phyloP scores from a whole-genome alignment of 2,888 invertebrate species.

The Lycocerus yunnanus region DNA sequence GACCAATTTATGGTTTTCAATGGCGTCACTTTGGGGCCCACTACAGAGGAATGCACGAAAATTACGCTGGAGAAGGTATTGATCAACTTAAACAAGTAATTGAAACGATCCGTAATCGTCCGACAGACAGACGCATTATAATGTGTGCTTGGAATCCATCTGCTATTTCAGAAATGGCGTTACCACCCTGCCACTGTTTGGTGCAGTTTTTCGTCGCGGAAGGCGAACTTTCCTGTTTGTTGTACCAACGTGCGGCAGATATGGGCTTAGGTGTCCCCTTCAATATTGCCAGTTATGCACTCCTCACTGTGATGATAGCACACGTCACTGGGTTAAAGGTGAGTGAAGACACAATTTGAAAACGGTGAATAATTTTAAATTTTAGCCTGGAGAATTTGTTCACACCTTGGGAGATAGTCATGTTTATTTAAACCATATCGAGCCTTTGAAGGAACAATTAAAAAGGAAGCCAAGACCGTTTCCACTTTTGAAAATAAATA shows the following conservation, averaged over 20 bases:
- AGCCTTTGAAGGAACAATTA: slow-evolving; percentile 80
- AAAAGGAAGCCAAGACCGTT: slow-evolving; percentile 78
- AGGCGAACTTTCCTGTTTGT: slow-evolving; percentile 83
- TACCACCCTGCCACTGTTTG: slow-evolving; percentile 95
- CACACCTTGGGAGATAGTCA: slow-evolving; percentile 95
- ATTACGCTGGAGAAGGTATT: slow-evolving; percentile 80
- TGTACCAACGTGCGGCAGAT: slow-evolving; percentile 96
- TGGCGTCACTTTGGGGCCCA: slow-evolving; percentile 96
- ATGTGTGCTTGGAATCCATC: slow-evolving; percentile 94
- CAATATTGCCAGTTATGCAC: slow-evolving; percentile 94
- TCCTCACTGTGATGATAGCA: slow-evolving; percentile 94
- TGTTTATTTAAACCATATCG: slow-evolving; percentile 87
- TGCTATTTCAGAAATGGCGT: slow-evolving; percentile 86
- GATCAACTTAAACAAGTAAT: slow-evolving; percentile 88
- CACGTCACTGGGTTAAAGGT: slow-evolving; percentile 87
- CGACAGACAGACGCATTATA: slow-evolving; percentile 86
- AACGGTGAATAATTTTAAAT: slow-evolving; percentile 10
- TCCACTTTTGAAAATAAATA: slow-evolving; percentile 77
- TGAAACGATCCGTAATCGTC: slow-evolving; percentile 75
- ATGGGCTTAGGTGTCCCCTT: slow-evolving; percentile 97
- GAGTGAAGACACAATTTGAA: slow-evolving; percentile 31
- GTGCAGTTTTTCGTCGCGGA: slow-evolving; percentile 90
- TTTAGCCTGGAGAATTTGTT: slow-evolving; percentile 86
- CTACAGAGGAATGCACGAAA: slow-evolving; percentile 77
- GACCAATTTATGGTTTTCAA: slow-evolving; percentile 97